Evolutionary conservation across 2,888 invertebrate species (phyloP).

Genomic region (Drosophila mayaguana): DNA sequence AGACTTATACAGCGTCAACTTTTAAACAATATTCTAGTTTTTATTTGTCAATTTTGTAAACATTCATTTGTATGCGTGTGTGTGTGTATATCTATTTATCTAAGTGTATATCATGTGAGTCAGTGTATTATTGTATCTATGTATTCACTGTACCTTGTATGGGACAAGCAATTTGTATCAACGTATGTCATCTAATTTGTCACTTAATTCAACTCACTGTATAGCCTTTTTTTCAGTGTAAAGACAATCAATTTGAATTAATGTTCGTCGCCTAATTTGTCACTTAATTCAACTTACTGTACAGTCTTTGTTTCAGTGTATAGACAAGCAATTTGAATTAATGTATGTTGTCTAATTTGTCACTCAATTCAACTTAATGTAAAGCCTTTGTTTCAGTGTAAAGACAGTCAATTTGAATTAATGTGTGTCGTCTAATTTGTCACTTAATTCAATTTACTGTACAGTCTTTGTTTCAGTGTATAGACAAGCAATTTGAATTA

Average conservation of each 20-base stretch:
- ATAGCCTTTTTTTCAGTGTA: constrained; percentile 3
- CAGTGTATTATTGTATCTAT: constrained; percentile 2
- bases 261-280: neutral
- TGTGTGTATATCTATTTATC: neutral
- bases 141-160: constrained; percentile 1
- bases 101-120: neutral
- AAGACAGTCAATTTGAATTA: no score
- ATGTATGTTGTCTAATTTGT: neutral
- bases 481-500: neutral
- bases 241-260: no score
- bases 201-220: constrained; percentile 5
- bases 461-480: neutral
- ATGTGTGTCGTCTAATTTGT: neutral
- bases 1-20: constrained; percentile 12
- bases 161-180: neutral
- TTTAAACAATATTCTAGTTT: constrained; percentile 3
- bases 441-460: constrained; percentile 3
- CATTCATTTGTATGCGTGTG: neutral
- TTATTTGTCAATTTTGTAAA: constrained; percentile 1
- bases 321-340: neutral
- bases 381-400: constrained; percentile 4
- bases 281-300: constrained; percentile 4
- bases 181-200: neutral
- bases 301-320: neutral
- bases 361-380: constrained; percentile 5